Base-by-base conservation (phyloP, 2,113 vertebrate genomes). In the Oxyura jamaicensis region DNA sequence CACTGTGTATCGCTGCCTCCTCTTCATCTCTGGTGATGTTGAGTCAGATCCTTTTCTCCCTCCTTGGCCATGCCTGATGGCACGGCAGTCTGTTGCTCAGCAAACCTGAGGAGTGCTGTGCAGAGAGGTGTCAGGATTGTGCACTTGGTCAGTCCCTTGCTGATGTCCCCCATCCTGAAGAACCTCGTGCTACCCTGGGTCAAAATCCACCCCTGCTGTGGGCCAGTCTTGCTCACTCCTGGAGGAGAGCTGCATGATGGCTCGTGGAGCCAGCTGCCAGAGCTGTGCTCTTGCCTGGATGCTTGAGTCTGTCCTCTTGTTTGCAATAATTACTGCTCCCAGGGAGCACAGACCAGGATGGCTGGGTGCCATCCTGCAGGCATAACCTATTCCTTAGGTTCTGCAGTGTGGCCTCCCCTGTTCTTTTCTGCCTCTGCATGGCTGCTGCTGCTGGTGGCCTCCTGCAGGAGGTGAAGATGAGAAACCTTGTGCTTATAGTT, bases 121-220 rank as follows among this genome's bases (percentile, higher is more conserved):
- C 71, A 63, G 21, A 7, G 23, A n/a, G 29, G 17, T 31, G 67
- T 33, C 75, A 22, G 55, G 13, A 17, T 2, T 42, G 53, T 48
- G 44, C 76, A 58, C 6, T 3, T 56, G 42, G 4, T 58, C 2
- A 1, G 9, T 67, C 26, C 16, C 48, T 36, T 19, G 42, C 19
- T 83, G 48, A 36, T 59, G 48, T 26, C 44, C 39, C 33, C 29
- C 11, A 23, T 50, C 26, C 52, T 53, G 22, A 50, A 0, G 5
- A 36, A 11, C 17, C 16, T 31, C 4, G 0, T 42, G 60, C 56
- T 26, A 66, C 25, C 36, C 33, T 0, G 1, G 23, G 42, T 59
- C 53, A 68, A 19, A 42, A 26, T 16, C 31, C 0, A 0, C 6
- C 23, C 58, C n/a, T 36, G 39, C 60, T n/a, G 39, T 19, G 17